phyloP scores from a whole-genome alignment of 2,888 invertebrate genomes.

The Leptinotarsa peninsularis region DNA sequence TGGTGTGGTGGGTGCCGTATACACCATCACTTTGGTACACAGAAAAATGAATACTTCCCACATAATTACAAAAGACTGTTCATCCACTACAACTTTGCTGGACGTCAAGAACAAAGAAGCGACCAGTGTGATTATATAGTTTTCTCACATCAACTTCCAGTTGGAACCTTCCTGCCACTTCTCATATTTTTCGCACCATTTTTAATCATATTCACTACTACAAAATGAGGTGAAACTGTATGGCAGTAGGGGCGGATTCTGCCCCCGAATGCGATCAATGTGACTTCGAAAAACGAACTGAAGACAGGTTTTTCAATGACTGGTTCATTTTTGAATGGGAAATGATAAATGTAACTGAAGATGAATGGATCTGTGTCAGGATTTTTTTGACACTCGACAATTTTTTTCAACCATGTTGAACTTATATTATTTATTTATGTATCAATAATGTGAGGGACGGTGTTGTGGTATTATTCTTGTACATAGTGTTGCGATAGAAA shows the following conservation, averaged over 20 bases:
- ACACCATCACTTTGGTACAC: constrained; percentile 68
- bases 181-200: not conserved
- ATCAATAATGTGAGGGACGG: not conserved
- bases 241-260: not conserved
- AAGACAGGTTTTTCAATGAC: not conserved
- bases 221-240: constrained; percentile 9
- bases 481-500: too few species aligned
- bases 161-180: not conserved
- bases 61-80: constrained; percentile 50
- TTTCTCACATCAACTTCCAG: not conserved
- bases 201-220: too few species aligned
- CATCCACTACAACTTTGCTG: constrained; percentile 61
- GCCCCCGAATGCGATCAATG: not conserved
- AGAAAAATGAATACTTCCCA: constrained; percentile 39
- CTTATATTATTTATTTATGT: not conserved
- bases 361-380: not conserved
- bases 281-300: not conserved
- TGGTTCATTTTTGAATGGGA: not conserved
- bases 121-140: constrained; percentile 62
- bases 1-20: constrained; percentile 72
- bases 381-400: not conserved
- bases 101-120: constrained; percentile 61
- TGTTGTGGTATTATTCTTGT: too few species aligned
- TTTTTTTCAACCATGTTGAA: not conserved
- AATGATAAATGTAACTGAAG: too few species aligned